These are phyloP conservation scores for Cladopsammia gracilis DNA, from an alignment of 64 coral and sea anemone species.

Conservation along the genomic window DNA sequence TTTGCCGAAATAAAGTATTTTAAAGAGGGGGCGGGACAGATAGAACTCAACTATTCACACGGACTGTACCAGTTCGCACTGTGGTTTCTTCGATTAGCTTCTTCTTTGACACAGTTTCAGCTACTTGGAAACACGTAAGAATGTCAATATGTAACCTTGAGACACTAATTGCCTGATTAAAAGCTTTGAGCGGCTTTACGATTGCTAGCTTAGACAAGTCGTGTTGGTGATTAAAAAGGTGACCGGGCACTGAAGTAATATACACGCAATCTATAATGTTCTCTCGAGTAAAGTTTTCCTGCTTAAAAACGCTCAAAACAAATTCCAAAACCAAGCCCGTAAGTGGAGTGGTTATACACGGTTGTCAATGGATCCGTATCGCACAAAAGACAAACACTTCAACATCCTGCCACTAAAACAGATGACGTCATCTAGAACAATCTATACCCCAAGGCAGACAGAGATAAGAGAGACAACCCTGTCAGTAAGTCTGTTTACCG, in stretches of 20 bases:
- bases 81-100: not conserved
- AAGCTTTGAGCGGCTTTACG: slow-evolving; percentile 17
- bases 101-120: not conserved
- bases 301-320: not conserved
- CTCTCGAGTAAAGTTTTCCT: slow-evolving; percentile 21
- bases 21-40: not conserved
- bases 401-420: slow-evolving; percentile 20
- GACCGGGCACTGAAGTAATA: not conserved
- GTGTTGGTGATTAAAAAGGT: slow-evolving; percentile 26
- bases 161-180: slow-evolving; percentile 45
- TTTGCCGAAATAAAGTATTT: not conserved
- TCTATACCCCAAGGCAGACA: not conserved
- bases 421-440: slow-evolving; percentile 47
- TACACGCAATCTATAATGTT: slow-evolving; percentile 12
- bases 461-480: not conserved
- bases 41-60: not conserved
- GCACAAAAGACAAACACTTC: not conserved
- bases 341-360: not conserved
- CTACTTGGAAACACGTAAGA: not conserved
- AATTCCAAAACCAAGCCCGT: not conserved
- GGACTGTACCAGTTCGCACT: not conserved
- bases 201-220: slow-evolving; percentile 47
- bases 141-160: slow-evolving; percentile 25
- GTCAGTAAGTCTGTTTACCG: slow-evolving; percentile 15
- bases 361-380: not conserved